phyloP scores from a whole-genome alignment of 2,113 vertebrate species.

The Chlorodrepanis virens region DNA sequence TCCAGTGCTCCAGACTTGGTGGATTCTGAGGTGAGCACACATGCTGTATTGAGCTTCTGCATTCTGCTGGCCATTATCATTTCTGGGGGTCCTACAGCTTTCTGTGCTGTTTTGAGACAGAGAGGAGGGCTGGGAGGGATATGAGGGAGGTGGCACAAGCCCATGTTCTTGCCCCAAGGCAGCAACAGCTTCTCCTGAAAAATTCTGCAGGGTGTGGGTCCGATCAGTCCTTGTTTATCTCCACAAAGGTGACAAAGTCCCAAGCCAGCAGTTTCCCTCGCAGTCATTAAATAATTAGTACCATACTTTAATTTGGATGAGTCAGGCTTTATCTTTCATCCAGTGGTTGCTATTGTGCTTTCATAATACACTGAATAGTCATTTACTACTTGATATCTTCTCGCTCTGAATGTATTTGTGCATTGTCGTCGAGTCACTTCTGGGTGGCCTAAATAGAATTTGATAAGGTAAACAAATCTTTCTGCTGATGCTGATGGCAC shows the following conservation, averaged over 20 bases:
- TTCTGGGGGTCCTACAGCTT: neutral
- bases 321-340: neutral
- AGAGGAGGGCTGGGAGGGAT: neutral
- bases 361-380: neutral
- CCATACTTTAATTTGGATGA: neutral
- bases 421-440: neutral
- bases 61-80: neutral
- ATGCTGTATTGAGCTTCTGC: neutral
- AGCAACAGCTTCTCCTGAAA: neutral
- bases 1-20: neutral
- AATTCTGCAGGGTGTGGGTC: neutral
- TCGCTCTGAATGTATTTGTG: slow-evolving; percentile 9
- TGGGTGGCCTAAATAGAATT: slow-evolving; percentile 38
- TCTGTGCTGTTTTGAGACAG: neutral
- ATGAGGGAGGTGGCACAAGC: neutral
- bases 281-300: slow-evolving; percentile 27
- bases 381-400: neutral
- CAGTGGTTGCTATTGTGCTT: neutral
- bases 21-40: neutral
- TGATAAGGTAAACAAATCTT: slow-evolving; percentile 35
- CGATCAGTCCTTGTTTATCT: neutral
- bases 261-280: neutral
- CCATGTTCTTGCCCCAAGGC: neutral
- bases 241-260: neutral
- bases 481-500: neutral